phyloP scores from a whole-genome alignment of 2,797 vertebrate genomes.

The Pseudomugil tenellus region DNA sequence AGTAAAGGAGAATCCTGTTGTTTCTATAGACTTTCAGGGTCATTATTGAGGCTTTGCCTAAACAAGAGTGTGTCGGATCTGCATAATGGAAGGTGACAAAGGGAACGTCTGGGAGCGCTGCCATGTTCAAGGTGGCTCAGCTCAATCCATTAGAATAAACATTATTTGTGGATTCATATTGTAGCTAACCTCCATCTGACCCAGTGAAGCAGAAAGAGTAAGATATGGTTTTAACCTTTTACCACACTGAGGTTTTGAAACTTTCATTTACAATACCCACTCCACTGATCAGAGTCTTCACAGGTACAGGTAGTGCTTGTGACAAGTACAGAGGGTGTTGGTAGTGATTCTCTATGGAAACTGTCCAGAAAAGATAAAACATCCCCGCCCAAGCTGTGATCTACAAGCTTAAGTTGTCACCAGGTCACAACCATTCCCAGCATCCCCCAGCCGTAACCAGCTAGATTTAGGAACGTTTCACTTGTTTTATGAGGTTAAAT shows the following conservation, averaged over 20 bases:
- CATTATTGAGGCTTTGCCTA: slow-evolving; percentile 40
- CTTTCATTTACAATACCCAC: background rate
- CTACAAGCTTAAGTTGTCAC: background rate
- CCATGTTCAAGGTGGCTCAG: slow-evolving; percentile 49
- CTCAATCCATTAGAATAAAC: slow-evolving; percentile 41
- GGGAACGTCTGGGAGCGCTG: slow-evolving; percentile 48
- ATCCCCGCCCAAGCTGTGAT: slow-evolving; percentile 1
- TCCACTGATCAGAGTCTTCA: slow-evolving; percentile 25
- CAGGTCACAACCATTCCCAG: slow-evolving; percentile 8
- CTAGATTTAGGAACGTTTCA: slow-evolving; percentile 5
- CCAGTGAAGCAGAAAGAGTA: too few species aligned
- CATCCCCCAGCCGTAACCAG: slow-evolving; percentile 14
- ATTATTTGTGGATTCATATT: slow-evolving; percentile 26
- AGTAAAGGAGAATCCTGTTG: slow-evolving; percentile 14
- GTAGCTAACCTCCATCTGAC: slow-evolving; percentile 22
- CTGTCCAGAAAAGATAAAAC: slow-evolving; percentile 9
- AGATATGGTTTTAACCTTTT: slow-evolving; percentile 15
- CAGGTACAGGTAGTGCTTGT: slow-evolving; percentile 42
- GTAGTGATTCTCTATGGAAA: slow-evolving; percentile 40
- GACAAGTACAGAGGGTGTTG: slow-evolving; percentile 23
- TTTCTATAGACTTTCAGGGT: slow-evolving; percentile 14
- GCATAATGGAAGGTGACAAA: slow-evolving; percentile 40
- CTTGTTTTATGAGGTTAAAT: slow-evolving; percentile 43
- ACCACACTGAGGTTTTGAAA: slow-evolving; percentile 12
- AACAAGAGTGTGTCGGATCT: slow-evolving; percentile 35